Evolutionary conservation across 53 echinoderm and acorn worm species (phyloP).

Genomic region (Arbacia lixula): DNA sequence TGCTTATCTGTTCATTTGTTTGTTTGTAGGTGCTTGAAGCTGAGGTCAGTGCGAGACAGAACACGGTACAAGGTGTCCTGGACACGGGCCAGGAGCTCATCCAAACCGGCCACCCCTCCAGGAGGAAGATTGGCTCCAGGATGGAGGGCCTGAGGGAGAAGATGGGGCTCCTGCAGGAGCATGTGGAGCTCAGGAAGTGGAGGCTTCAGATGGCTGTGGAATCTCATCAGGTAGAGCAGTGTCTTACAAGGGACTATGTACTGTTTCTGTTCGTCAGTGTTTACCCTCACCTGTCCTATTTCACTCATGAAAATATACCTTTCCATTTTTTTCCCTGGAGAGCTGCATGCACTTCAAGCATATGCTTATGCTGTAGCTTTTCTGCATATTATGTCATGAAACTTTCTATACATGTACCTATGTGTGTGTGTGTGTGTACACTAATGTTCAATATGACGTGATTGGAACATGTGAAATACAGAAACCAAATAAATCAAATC

Average conservation of each 20-base stretch:
- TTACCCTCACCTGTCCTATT: too few relatives aligned
- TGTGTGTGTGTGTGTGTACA: too few relatives aligned
- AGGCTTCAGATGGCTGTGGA: slow-evolving; percentile 84
- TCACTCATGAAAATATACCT: too few relatives aligned
- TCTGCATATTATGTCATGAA: too few relatives aligned
- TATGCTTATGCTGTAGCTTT: too few relatives aligned
- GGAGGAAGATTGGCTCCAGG: slow-evolving; percentile 63
- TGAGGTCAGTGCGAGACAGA: slow-evolving; percentile 82
- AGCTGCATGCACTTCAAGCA: too few relatives aligned
- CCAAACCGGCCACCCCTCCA: slow-evolving; percentile 67
- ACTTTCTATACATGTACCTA: too few relatives aligned
- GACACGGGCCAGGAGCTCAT: slow-evolving; percentile 82
- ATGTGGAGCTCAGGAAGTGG: slow-evolving; percentile 73
- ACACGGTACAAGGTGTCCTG: slow-evolving; percentile 74
- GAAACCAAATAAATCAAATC: too few relatives aligned
- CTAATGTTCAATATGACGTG: too few relatives aligned
- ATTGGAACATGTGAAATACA: too few relatives aligned
- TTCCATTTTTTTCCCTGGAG: too few relatives aligned
- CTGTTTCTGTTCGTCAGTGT: too few relatives aligned
- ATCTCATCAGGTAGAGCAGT: slow-evolving; percentile 82
- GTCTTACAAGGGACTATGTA: not conserved
- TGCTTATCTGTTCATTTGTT: not conserved
- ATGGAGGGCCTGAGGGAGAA: slow-evolving; percentile 79
- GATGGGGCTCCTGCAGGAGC: slow-evolving; percentile 78
- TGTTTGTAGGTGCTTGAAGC: slow-evolving; percentile 74